Evolutionary conservation across 2,797 vertebrate species (phyloP).

Genomic region (Micrastur ruficollis): DNA sequence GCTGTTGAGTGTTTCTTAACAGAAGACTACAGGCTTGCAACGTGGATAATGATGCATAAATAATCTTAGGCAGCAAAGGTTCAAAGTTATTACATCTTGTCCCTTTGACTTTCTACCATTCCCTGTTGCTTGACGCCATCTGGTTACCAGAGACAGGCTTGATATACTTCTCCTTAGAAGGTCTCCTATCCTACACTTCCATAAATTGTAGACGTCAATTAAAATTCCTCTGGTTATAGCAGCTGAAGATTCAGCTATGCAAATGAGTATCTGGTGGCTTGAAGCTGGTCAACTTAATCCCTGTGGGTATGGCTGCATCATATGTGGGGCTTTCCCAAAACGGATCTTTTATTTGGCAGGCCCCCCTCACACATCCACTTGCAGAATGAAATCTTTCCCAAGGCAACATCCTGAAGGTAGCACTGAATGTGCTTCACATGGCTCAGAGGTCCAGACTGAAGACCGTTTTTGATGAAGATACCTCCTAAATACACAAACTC

Average conservation of each 20-base stretch:
- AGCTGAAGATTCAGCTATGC: neutral
- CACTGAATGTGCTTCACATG: neutral
- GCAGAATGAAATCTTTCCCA: neutral
- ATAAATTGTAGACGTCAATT: neutral
- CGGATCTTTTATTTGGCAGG: neutral
- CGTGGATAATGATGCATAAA: neutral
- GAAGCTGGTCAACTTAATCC: neutral
- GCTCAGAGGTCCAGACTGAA: neutral
- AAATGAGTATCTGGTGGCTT: neutral
- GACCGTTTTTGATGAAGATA: neutral
- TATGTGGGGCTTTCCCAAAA: neutral
- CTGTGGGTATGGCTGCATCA: neutral
- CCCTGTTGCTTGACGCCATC: neutral
- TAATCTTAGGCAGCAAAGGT: neutral
- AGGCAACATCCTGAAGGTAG: neutral
- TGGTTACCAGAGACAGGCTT: neutral
- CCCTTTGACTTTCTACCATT: neutral
- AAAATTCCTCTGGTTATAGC: neutral
- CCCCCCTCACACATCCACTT: neutral
- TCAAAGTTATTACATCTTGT: neutral
- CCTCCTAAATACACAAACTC: neutral
- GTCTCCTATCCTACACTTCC: neutral
- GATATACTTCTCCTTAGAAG: neutral
- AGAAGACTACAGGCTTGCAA: neutral
- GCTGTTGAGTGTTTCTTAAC: neutral